Base-by-base conservation (phyloP, 2,113 vertebrate species). In the Cyanoderma ruficeps region DNA sequence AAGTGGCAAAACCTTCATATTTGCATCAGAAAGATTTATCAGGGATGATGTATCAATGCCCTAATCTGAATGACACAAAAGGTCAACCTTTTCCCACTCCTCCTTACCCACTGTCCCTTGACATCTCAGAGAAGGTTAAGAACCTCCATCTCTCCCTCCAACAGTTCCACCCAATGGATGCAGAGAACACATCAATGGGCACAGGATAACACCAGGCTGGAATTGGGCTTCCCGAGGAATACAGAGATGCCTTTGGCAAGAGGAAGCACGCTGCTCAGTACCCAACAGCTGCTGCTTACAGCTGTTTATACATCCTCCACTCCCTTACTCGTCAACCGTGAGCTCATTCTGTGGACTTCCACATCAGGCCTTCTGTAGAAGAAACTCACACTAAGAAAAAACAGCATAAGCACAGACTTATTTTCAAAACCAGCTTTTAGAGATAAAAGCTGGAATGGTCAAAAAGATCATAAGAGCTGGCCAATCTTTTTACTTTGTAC, bases 211-310 rank as follows among this genome's bases (percentile, higher is more conserved):
- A 67, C 56, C 33, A 75, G 47, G 44, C 56, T 75, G 60, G 42
- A 95, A 35, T 13, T 14, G 35, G 57, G 60, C 65, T 78, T 47
- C 42, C 15, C 13, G n/a, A 82, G 35, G 49, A 57, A 22, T 8
- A 81, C 33, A 71, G 25, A 75, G 39, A 76, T 37, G 75, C 39
- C 70, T 86, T 64, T 52, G 44, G 57, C 70, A 90, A 82, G 61
- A 68, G 35, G 18, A 35, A 42, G 64, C 31, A 75, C 28, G 19
- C 27, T 60, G 69, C 52, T 68, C 60, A 56, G 52, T 59, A 56
- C 35, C 89, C 52, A 87, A 75, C 65, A 95, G 94, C 89, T 95
- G 95, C 72, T 89, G 42, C 60, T 67, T 92, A 86, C 76, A 94
- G 94, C 89, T 95, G 83, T 84, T 94, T 89, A 59, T 82, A 63